Base-by-base conservation (phyloP, 2,797 vertebrate species). In the Enteromius treurensis region DNA sequence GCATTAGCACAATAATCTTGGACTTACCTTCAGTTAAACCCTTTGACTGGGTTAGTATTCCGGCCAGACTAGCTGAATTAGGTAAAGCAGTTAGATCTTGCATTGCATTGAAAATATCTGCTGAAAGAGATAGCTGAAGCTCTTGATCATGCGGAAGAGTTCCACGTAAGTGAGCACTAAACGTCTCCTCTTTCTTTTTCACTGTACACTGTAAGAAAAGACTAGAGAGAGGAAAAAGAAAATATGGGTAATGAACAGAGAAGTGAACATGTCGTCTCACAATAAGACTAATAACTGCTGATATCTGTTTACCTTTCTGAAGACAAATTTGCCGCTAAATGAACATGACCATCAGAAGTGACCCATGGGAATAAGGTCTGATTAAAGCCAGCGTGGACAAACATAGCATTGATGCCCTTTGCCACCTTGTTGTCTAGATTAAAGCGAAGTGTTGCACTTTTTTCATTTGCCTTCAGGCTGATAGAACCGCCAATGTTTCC, bases 51-150 rank as follows among this genome's bases (percentile, higher is more conserved):
- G 90, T 95, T 62, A 96, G 85, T 5, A 87, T 82, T 2, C 93
- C 94, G 2, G 91, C 89, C 86, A 97, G 64, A 45, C 89, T 91
- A 77, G 96, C 84, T 49, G 89, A 85, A 10, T 34, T 81, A 70
- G 96, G 95, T 62, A 96, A 40, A 58, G 82, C 11, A 14, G 84
- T 14, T 26, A 96, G 88, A 76, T 26, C 84, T 62, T 86, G 79
- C 84, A 95, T 82, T 1, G 94, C 94, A 88, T 96, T 94, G 64
- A 86, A 92, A 67, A 95, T 64, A 67, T 90, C 91, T 71, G 94
- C 95, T 3, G 80, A 90, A 26, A 96, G 62, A 42, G 91, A 90
- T 83, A 96, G 78, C 84, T 88, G 82, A 32, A 92, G 80, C 68
- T 64, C 26, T 29, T 92, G 76, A 82, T 88, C 90, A 79, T 81